A percentile compares a stretch with the other conserved stretches of the same genome.
Conservation (phyloP, 2,888 invertebrate genomes). For the Drosophila ustulata region DNA sequence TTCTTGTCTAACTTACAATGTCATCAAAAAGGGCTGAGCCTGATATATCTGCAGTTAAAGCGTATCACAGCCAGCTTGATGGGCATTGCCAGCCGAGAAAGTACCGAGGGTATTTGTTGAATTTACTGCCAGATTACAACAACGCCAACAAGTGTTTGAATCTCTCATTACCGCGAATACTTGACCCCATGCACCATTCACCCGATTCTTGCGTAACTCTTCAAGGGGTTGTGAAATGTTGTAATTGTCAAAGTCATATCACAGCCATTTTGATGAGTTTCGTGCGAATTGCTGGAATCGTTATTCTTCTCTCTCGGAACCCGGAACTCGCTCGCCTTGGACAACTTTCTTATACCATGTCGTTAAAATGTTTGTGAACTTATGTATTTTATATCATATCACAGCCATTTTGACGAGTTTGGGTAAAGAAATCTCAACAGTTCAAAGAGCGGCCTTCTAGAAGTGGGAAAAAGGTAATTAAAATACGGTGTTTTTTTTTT, state of each 20-base stretch:
- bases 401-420: conserved; percentile 86
- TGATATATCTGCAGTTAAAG: conserved; percentile 80
- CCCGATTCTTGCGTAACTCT: conserved; percentile 82
- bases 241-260: conserved; percentile 80
- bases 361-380: conserved; percentile 84
- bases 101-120: background rate
- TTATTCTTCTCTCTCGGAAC: background rate
- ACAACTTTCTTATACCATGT: conserved; percentile 83
- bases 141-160: conserved; percentile 64
- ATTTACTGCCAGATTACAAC: conserved; percentile 6
- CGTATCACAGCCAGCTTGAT: conserved; percentile 85
- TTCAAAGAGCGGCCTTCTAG: too few species aligned
- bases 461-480: conserved; percentile 3
- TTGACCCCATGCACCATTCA: conserved; percentile 1
- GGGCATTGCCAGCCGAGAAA: conserved; percentile 79
- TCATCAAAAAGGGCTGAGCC: conserved; percentile 85
- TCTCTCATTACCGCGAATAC: conserved; percentile 23
- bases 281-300: conserved; percentile 55
- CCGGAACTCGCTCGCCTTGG: background rate
- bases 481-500: conserved; percentile 51
- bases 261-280: conserved; percentile 85
- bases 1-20: conserved; percentile 80
- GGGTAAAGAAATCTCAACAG: conserved; percentile 83
- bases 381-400: conserved; percentile 83
- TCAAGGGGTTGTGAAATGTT: conserved; percentile 85